These are phyloP conservation scores for Mythimna pallens DNA, from an alignment of 2,888 invertebrate genomes.

Conservation along the genomic window DNA sequence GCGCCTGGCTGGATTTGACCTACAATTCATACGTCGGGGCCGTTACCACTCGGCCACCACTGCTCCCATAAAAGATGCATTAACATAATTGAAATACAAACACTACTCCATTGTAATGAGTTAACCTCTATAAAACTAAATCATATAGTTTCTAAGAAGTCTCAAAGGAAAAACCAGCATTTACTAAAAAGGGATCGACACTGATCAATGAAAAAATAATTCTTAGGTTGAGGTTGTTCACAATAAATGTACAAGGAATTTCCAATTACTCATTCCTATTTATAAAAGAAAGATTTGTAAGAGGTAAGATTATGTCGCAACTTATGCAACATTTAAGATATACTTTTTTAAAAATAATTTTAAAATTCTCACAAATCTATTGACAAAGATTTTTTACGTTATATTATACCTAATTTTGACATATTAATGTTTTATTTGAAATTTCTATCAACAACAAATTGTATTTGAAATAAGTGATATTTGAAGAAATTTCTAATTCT, in stretches of 20 bases:
- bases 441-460: too few species aligned
- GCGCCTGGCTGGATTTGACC: too few species aligned
- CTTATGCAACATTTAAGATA: too few species aligned
- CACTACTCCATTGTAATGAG: slow-evolving; percentile 26
- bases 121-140: slow-evolving; percentile 33
- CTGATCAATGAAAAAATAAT: slow-evolving; percentile 35
- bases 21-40: too few species aligned
- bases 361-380: too few species aligned
- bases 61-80: neutral
- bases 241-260: slow-evolving; percentile 30
- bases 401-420: neutral
- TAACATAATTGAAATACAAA: slow-evolving; percentile 6
- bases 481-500: slow-evolving; percentile 17
- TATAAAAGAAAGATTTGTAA: slow-evolving; percentile 3
- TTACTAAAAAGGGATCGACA: slow-evolving; percentile 27
- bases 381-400: too few species aligned
- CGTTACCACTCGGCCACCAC: too few species aligned
- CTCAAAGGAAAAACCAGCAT: slow-evolving; percentile 46
- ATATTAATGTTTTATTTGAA: neutral
- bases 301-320: neutral
- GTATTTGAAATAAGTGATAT: neutral
- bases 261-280: slow-evolving; percentile 19
- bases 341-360: too few species aligned
- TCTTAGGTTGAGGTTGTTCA: slow-evolving; percentile 3
- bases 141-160: slow-evolving; percentile 54